Evolutionary conservation across 2,888 invertebrate species (phyloP).

Genomic region (Trissolcus brochymenae): DNA sequence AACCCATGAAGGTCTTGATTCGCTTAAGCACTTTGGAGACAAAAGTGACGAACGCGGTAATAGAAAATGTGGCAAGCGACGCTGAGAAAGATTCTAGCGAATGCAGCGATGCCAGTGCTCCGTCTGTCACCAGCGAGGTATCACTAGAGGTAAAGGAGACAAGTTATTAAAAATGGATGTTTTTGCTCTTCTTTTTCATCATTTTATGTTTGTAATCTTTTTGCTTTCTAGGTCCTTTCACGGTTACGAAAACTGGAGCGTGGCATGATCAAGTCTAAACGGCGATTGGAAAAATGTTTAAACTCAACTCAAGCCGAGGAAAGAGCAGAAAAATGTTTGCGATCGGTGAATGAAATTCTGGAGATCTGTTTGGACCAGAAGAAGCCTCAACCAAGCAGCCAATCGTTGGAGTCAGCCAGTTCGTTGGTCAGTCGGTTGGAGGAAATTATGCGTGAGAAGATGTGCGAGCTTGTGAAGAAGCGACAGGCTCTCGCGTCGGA

Average conservation of each 20-base stretch:
- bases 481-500: conserved; percentile 82
- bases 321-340: conserved; percentile 71
- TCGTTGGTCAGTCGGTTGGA: conserved; percentile 78
- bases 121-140: conserved; percentile 63
- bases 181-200: background rate
- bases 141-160: conserved; percentile 61
- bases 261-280: conserved; percentile 69
- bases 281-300: conserved; percentile 69
- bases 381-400: conserved; percentile 65
- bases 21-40: conserved; percentile 87
- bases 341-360: conserved; percentile 71
- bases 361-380: conserved; percentile 70
- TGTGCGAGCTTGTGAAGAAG: conserved; percentile 83
- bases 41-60: conserved; percentile 81
- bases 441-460: conserved; percentile 82
- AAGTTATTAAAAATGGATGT: no score
- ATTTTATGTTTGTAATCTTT: background rate
- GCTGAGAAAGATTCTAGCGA: conserved; percentile 72
- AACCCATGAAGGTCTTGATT: conserved; percentile 88
- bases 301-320: conserved; percentile 72
- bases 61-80: conserved; percentile 66
- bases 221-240: conserved; percentile 59
- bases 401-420: conserved; percentile 67
- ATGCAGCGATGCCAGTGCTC: conserved; percentile 67
- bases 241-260: conserved; percentile 69